Evolutionary conservation across 2,888 invertebrate species (phyloP).

Genomic region (Apodemia zela): DNA sequence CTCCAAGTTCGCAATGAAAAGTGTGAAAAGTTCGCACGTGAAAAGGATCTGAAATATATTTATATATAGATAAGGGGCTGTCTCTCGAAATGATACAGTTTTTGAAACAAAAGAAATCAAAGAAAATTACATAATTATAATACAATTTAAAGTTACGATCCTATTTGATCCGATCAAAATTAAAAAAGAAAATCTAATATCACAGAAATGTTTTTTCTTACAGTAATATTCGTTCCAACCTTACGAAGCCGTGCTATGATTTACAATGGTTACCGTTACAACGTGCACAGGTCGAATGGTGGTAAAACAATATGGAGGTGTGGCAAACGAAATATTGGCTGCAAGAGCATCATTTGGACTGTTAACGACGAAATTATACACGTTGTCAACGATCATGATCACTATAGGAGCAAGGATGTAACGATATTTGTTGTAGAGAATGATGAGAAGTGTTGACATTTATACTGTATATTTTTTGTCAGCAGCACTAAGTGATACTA

Average conservation of each 20-base stretch:
- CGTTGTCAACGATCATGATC: not conserved
- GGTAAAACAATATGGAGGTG: constrained; percentile 40
- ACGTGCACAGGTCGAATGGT: not conserved
- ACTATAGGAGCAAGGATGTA: constrained; percentile 15
- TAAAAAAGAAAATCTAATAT: not conserved
- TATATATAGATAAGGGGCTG: no score
- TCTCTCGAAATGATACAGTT: no score
- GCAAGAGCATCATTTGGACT: constrained; percentile 28
- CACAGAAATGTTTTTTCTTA: not conserved
- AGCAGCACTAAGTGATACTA: no score
- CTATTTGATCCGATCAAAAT: not conserved
- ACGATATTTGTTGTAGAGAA: constrained; percentile 6
- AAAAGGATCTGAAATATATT: no score
- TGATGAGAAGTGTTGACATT: not conserved
- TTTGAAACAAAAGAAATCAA: not conserved
- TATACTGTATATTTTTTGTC: not conserved
- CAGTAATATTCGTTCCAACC: not conserved
- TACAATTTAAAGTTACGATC: not conserved
- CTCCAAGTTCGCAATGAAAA: no score
- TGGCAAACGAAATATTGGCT: constrained; percentile 35
- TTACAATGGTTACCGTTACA: constrained; percentile 19
- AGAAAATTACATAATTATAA: no score
- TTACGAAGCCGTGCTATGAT: constrained; percentile 23
- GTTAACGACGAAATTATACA: constrained; percentile 3
- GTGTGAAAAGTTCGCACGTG: no score